Evolutionary conservation across 2,888 invertebrate genomes (phyloP).

Genomic region (Cerceris rybyensis): DNA sequence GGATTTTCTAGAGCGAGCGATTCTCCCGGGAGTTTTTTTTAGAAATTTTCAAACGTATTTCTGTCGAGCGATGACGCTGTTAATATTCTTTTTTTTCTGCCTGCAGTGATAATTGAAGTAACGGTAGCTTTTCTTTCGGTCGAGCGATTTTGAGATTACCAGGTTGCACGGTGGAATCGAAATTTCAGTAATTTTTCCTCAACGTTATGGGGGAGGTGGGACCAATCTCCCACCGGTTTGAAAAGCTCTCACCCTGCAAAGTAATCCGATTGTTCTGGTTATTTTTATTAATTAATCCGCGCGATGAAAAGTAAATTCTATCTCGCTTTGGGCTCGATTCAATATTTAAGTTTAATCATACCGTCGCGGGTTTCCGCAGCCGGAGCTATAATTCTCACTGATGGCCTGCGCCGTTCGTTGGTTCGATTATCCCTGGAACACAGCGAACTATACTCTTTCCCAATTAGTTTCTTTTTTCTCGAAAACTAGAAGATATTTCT

Average conservation of each 20-base stretch:
- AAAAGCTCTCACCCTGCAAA: conserved; percentile 47
- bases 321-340: conserved; percentile 58
- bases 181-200: conserved; percentile 9
- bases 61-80: no score
- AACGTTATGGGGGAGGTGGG: background rate
- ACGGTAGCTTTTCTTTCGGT: no score
- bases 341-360: conserved; percentile 67
- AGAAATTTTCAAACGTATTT: no score
- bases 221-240: background rate
- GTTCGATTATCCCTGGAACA: conserved; percentile 43
- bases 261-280: conserved; percentile 64
- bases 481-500: background rate
- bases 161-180: background rate
- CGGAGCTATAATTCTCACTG: conserved; percentile 38
- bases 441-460: conserved; percentile 32
- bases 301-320: conserved; percentile 61
- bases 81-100: no score
- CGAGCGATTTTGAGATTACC: no score
- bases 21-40: no score
- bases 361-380: conserved; percentile 35
- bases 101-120: no score
- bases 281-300: conserved; percentile 65
- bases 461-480: background rate
- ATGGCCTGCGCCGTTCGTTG: conserved; percentile 19
- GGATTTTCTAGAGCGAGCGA: no score